phyloP scores from a whole-genome alignment of 2,797 vertebrate species.

The Saguinus oedipus region DNA sequence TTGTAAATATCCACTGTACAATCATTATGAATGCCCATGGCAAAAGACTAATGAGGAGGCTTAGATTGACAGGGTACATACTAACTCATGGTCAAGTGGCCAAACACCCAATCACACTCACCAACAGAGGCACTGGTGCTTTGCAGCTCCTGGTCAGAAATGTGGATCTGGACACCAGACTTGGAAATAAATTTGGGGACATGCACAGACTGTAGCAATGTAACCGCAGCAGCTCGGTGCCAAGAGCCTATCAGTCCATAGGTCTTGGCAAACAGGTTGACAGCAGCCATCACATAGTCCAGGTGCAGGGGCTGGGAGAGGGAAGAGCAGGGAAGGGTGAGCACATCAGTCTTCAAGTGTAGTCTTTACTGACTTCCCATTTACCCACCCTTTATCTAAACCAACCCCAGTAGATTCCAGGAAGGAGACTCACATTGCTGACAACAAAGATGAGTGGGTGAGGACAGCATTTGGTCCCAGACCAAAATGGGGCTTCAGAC shows the following conservation, averaged over 20 bases:
- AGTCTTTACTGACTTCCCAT: background rate
- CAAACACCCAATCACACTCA: no score
- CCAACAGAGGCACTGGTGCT: no score
- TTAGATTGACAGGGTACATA: no score
- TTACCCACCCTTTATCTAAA: background rate
- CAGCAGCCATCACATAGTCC: conserved; percentile 91
- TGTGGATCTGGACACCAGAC: conserved; percentile 93
- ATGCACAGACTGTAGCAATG: conserved; percentile 86
- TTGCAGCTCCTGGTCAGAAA: no score
- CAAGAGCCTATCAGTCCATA: conserved; percentile 87
- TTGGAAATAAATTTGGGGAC: conserved; percentile 89
- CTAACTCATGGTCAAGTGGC: no score
- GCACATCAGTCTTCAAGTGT: background rate
- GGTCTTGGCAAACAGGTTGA: conserved; percentile 90
- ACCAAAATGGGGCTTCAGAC: conserved; percentile 82
- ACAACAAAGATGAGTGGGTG: no score
- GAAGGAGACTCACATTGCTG: no score
- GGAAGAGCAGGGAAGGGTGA: background rate
- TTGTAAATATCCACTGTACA: no score
- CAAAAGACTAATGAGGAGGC: no score
- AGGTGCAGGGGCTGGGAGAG: conserved; percentile 89
- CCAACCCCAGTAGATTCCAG: no score
- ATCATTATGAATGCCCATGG: no score
- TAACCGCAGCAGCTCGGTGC: conserved; percentile 85
- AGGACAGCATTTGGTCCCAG: no score